Evolutionary conservation across 2,888 invertebrate species (phyloP).

Genomic region (Chalcosyrphus nemorum): DNA sequence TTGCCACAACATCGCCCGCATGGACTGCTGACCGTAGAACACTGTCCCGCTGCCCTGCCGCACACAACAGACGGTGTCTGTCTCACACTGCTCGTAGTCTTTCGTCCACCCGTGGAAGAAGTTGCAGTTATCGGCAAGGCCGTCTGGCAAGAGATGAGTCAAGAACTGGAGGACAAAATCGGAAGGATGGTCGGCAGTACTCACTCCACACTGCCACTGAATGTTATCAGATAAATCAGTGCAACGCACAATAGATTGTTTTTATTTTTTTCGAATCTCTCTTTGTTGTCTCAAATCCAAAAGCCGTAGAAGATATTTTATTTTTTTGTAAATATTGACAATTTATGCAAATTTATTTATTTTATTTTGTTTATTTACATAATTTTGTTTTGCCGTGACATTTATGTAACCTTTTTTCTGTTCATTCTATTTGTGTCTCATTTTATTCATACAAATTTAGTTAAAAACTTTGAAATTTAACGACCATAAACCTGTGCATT

Average conservation of each 20-base stretch:
- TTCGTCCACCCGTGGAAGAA: conserved; percentile 92
- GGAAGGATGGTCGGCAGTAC: conserved; percentile 87
- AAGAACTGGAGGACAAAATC: conserved; percentile 86
- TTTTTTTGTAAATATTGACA: conserved; percentile 63
- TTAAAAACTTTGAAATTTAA: conserved; percentile 15
- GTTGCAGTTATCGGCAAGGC: conserved; percentile 93
- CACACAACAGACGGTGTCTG: conserved; percentile 89
- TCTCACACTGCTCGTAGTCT: conserved; percentile 91
- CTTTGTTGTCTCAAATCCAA: conserved; percentile 51
- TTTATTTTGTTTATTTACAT: not conserved
- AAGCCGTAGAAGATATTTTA: too few relatives aligned
- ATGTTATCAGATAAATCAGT: conserved; percentile 87
- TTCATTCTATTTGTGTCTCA: not conserved
- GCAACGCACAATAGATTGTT: not conserved
- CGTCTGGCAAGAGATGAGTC: conserved; percentile 92
- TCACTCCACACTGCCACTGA: conserved; percentile 90
- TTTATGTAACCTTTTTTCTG: conserved; percentile 17
- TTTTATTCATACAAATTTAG: conserved; percentile 5
- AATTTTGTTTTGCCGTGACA: not conserved
- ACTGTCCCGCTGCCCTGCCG: conserved; percentile 83
- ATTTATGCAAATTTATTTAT: conserved; percentile 56
- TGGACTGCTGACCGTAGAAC: conserved; percentile 90
- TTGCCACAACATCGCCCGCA: conserved; percentile 91
- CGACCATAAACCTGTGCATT: conserved; percentile 1
- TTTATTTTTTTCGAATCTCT: conserved; percentile 41